Base-by-base conservation (phyloP, 1,140 invertebrate species). In the Pentalonia nigronervosa region DNA sequence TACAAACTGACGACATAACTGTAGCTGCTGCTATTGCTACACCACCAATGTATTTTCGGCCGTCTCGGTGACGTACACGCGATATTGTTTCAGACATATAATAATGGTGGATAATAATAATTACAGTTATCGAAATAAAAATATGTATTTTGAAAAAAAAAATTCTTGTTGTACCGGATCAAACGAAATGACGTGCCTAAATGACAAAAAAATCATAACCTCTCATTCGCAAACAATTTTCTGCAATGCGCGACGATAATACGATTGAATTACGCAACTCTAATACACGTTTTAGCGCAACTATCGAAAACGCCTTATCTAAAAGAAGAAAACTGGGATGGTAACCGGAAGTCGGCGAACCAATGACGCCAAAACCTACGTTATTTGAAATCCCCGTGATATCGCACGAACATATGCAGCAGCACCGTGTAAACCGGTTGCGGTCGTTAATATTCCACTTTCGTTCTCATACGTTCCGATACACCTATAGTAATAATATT, bases 381-480 rank as follows among this genome's bases (percentile, higher is more conserved):
- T 20, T 86, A 17, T 56, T 84, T 9, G 17, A 56, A 53, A 89
- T 89, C 21, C 17, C n/a, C 20, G 34, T 34, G 67, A 48, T 93
- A 86, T 93, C 41, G 91, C 91, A 93, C 41, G 34, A 56, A 86
- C 81, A 50, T n/a, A 23, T 21, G 48, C 17, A 76, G 34, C 11
- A 41, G 41, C 41, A 14, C 53, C 11, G 23, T 86, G 81, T 50
- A 92, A 93, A 93, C 91, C 91, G 91, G 91, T 93, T 56, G 91
- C 48, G 41, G 45, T 48, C 90, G 47, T 91, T 81, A 91, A 83
- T 81, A 81, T 84, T 84, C 81, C 76, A 93, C 91, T 93, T 93
- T 93, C 91, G 91, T 83, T 86, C 91, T 84, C 21, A 47, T 47
- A 34, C 60, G 17, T n/a, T 76, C 17, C 8, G 30, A 76, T 76